Conservation (phyloP, 2,797 vertebrate genomes). For the Microcaecilia unicolor region DNA sequence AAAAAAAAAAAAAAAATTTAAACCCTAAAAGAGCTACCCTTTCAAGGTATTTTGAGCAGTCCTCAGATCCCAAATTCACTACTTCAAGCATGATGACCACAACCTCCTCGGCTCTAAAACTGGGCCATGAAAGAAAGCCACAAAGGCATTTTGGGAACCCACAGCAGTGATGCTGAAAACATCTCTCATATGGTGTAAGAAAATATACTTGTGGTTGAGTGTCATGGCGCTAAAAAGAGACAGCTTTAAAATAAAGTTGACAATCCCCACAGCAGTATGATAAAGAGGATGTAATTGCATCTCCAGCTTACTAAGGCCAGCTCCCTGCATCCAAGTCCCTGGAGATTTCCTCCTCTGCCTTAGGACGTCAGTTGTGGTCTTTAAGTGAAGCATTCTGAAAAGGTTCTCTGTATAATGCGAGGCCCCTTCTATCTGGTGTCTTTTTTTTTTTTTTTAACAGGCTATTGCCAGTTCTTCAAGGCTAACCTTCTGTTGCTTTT, state of each 20-base stretch:
- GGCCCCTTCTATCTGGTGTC: accelerated
- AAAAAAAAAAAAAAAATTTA: too few relatives aligned
- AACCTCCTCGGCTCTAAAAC: neutral
- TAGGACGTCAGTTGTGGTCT: constrained; percentile 8
- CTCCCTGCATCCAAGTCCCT: too few relatives aligned
- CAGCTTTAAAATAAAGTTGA: neutral
- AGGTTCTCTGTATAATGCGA: neutral
- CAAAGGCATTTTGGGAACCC: neutral
- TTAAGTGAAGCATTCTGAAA: neutral
- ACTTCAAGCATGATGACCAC: too few relatives aligned
- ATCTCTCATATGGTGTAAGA: accelerated
- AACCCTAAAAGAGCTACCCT: too few relatives aligned
- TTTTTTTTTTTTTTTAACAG: accelerated
- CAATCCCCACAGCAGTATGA: neutral
- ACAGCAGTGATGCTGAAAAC: neutral
- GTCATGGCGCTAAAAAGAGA: neutral
- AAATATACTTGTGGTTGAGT: too few relatives aligned
- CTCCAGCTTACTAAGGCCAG: neutral
- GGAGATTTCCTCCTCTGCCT: neutral
- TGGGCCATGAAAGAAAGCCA: neutral
- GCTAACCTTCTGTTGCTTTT: neutral
- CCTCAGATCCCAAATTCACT: too few relatives aligned
- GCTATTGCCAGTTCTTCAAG: neutral
- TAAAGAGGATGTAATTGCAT: constrained; percentile 9
- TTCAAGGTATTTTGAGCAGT: too few relatives aligned